Base-by-base conservation (phyloP, 2,888 invertebrate species). In the Phrixothrix hirtus region DNA sequence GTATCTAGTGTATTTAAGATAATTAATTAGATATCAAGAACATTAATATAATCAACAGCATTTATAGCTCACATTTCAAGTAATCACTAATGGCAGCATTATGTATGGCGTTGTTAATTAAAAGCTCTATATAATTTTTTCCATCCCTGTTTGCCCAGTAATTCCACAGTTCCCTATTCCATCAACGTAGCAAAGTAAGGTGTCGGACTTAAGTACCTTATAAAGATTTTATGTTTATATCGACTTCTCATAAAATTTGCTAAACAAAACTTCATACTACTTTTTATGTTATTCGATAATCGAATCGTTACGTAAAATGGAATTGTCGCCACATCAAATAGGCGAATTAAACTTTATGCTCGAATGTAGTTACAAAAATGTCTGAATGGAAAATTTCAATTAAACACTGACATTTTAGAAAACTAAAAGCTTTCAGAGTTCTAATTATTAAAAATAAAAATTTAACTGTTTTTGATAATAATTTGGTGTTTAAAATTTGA, bases 181-280 rank as follows among this genome's bases (percentile, higher is more conserved):
- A 45, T 45, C 45, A 37, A 30, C 45, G 37, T 30, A 36, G 7
- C 14, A 27, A 48, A 45, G 51, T 51, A 61, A 59, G 59, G 57
- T 58, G 58, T 57, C 39, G 55, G 36, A 56, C 59, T 61, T 59
- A 48, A 61, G 59, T 38, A 47, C 39, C 43, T 44, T 54, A 45
- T 59, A 62, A 59, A 61, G 54, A 38, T 60, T 62, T 63, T 60
- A 62, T 60, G 61, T 58, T 62, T 62, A 63, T 59, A 55, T 57
- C 53, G 48, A 55, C 52, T 59, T 50, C 49, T 44, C 57, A 44
- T 60, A 59, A 62, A 61, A 49, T 41, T 47, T 45, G 32, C 51
- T 53, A 49, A 51, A 59, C 58, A 59, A 59, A 58, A 55, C 55
- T 58, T 58, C 58, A 60, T 48, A 41, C 16, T 35, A 29, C 35